Conservation (phyloP, 2,113 vertebrate species). For the Phaethon lepturus region DNA sequence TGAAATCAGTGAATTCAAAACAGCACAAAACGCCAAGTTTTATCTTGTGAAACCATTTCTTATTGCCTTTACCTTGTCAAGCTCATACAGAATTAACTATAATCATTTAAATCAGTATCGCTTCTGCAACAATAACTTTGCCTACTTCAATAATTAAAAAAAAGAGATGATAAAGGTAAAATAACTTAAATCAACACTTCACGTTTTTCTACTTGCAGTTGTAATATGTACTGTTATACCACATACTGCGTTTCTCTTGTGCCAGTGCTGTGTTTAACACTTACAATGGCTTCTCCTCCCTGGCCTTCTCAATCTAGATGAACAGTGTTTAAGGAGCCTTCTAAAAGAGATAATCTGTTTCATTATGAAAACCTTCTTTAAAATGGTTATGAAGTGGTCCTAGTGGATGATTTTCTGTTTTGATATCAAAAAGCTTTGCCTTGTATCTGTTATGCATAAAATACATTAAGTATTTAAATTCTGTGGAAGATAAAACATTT, state of each 20-base stretch:
- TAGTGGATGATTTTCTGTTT: neutral
- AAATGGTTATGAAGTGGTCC: neutral
- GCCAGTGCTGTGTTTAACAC: neutral
- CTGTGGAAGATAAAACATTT: neutral
- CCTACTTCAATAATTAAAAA: neutral
- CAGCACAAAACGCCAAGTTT: slow-evolving; percentile 21
- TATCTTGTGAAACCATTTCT: slow-evolving; percentile 17
- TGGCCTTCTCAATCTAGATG: neutral
- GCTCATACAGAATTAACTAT: neutral
- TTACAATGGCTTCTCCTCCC: neutral
- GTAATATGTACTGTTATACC: neutral
- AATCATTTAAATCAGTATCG: neutral
- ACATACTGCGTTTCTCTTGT: rapidly evolving
- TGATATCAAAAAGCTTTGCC: neutral
- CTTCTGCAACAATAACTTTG: neutral
- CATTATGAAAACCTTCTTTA: neutral
- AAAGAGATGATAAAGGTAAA: neutral
- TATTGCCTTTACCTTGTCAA: neutral
- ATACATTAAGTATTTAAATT: neutral
- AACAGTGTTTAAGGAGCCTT: neutral
- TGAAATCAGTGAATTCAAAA: slow-evolving; percentile 51
- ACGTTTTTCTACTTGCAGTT: neutral
- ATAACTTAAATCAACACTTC: neutral
- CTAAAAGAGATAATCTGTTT: neutral
- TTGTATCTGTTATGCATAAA: neutral